Percentiles rank a stretch among this genome's conserved stretches.
Evolutionary conservation across 2,888 invertebrate genomes (phyloP).

Genomic region (Andrena praecox): DNA sequence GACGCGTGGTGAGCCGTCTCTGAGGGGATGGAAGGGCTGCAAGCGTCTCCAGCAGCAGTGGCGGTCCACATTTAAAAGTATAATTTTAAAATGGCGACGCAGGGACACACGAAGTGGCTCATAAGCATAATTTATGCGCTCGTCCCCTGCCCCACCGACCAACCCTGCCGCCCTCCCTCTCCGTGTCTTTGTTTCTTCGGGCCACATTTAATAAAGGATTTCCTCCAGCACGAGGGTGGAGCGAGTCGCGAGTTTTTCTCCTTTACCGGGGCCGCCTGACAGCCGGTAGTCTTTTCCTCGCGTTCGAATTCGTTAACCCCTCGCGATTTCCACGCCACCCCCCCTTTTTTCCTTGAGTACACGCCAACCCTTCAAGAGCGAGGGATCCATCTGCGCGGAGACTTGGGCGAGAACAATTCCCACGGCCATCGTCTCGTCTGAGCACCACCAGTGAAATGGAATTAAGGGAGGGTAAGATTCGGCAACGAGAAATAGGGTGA

Average conservation of each 20-base stretch:
- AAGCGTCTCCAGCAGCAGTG: slow-evolving; percentile 29
- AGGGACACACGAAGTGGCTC: slow-evolving; percentile 75
- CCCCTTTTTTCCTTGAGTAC: background rate
- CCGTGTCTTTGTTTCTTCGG: slow-evolving; percentile 41
- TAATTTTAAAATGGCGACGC: slow-evolving; percentile 75
- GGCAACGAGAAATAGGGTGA: background rate
- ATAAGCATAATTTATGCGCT: slow-evolving; percentile 77
- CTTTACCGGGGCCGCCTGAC: slow-evolving; percentile 42
- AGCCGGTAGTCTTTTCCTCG: slow-evolving; percentile 47
- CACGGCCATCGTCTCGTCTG: background rate
- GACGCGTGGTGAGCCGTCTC: slow-evolving; percentile 60
- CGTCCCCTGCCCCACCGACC: slow-evolving; percentile 56
- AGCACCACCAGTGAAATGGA: background rate
- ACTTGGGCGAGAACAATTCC: slow-evolving; percentile 7
- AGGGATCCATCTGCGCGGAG: slow-evolving; percentile 47
- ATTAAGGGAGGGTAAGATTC: background rate
- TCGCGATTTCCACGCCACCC: slow-evolving; percentile 26
- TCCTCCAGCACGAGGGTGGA: slow-evolving; percentile 14
- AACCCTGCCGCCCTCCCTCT: slow-evolving; percentile 8
- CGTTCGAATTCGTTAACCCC: slow-evolving; percentile 68
- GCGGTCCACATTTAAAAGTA: slow-evolving; percentile 72
- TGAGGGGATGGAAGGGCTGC: slow-evolving; percentile 7
- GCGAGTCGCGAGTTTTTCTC: slow-evolving; percentile 45
- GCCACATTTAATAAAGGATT: slow-evolving; percentile 71
- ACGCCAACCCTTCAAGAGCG: background rate